Percentiles rank a stretch among this genome's conserved stretches.
phyloP scores from a whole-genome alignment of 2,888 invertebrate species.

The Lepidocyrtinus sp. region DNA sequence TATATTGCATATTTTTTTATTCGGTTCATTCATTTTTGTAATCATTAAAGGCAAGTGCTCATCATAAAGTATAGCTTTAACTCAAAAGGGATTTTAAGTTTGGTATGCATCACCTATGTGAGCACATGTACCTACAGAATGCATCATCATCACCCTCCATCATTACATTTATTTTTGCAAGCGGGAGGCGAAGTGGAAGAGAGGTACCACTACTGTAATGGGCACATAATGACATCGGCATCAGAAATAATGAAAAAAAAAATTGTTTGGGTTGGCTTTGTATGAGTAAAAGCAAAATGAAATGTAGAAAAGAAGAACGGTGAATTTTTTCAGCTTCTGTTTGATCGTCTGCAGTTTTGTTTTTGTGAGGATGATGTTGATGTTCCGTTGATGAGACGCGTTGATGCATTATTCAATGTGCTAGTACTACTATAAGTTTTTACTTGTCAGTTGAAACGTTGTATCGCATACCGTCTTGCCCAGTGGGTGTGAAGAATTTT shows the following conservation, averaged over 20 bases:
- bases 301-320: not conserved
- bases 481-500: slow-evolving; percentile 42
- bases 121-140: no score
- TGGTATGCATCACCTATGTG: not conserved
- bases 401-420: slow-evolving; percentile 7
- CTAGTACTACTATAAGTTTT: not conserved
- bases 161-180: not conserved
- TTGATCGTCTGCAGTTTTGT: not conserved
- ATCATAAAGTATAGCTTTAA: no score
- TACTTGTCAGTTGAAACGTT: not conserved
- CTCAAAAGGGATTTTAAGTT: not conserved
- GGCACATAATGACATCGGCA: no score
- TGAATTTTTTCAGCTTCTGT: not conserved
- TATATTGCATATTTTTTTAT: not conserved
- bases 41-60: no score
- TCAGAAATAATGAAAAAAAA: no score
- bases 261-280: not conserved
- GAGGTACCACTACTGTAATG: no score
- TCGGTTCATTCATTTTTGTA: no score
- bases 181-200: not conserved
- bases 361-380: not conserved
- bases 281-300: not conserved
- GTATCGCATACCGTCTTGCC: slow-evolving; percentile 25
- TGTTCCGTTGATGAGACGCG: slow-evolving; percentile 19
- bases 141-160: no score